Evolutionary conservation across 2,888 invertebrate species (phyloP).

Genomic region (Eupithecia exiguata): DNA sequence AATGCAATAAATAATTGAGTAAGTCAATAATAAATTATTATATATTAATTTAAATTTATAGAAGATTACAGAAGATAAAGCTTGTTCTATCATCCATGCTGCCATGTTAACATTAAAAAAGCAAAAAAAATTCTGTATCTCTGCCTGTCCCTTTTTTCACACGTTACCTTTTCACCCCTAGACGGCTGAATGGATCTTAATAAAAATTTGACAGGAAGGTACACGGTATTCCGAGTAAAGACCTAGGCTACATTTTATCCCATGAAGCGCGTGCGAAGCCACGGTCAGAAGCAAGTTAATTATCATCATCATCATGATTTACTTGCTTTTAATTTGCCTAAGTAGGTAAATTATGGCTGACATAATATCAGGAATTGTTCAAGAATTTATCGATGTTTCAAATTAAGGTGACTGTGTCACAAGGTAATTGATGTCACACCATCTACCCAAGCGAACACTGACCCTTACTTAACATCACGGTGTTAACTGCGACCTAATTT

Average conservation of each 20-base stretch:
- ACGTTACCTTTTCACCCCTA: background rate
- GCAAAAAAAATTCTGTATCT: background rate
- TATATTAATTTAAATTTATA: no score
- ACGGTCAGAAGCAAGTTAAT: background rate
- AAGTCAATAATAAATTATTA: no score
- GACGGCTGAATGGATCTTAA: background rate
- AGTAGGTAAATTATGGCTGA: background rate
- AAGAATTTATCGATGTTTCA: constrained; percentile 5
- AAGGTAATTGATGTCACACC: constrained; percentile 36
- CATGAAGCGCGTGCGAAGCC: background rate
- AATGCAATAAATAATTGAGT: no score
- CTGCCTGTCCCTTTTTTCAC: background rate
- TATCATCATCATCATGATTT: no score
- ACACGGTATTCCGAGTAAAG: background rate
- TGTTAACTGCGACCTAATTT: constrained; percentile 82
- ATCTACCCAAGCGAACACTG: constrained; percentile 61
- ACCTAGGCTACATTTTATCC: background rate
- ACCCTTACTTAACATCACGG: constrained; percentile 74
- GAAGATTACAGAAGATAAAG: background rate
- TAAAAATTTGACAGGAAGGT: background rate
- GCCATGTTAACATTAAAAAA: no score
- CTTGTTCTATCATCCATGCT: background rate
- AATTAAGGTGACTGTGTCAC: constrained; percentile 39
- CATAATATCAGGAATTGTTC: background rate
- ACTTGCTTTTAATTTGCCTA: no score